These are phyloP conservation scores for Ormia ochracea DNA, from an alignment of 2,888 invertebrate species.

Conservation along the genomic window DNA sequence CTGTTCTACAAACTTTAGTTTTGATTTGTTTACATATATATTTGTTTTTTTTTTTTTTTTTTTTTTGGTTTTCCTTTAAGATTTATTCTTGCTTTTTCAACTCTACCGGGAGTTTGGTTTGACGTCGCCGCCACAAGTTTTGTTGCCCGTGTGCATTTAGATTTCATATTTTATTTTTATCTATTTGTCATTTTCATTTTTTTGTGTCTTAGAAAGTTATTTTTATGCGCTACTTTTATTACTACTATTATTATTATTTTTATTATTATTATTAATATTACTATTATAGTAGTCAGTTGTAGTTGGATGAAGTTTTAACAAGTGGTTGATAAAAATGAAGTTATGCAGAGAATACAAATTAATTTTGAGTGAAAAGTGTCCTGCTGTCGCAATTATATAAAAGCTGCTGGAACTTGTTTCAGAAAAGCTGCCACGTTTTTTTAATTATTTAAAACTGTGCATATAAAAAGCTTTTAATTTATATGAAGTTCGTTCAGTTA, in stretches of 20 bases:
- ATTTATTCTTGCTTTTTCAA: constrained; percentile 3
- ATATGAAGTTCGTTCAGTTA: too few species aligned
- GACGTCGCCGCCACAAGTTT: not conserved
- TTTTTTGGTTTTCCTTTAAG: too few species aligned
- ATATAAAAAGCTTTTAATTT: too few species aligned
- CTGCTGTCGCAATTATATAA: constrained; percentile 6
- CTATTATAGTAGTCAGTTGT: constrained; percentile 10
- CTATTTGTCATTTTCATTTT: not conserved
- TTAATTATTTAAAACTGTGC: too few species aligned
- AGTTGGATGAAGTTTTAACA: constrained; percentile 28
- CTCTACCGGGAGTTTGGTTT: constrained; percentile 23
- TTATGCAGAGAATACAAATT: constrained; percentile 32
- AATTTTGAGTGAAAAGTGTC: constrained; percentile 1
- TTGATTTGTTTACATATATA: constrained; percentile 14
- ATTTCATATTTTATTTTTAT: not conserved
- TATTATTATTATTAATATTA: too few species aligned
- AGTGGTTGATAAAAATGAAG: constrained; percentile 27
- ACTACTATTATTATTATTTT: too few species aligned
- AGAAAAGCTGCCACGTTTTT: not conserved
- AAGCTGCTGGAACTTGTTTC: not conserved
- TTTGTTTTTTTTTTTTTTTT: not conserved
- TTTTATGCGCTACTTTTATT: not conserved
- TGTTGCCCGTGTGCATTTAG: not conserved
- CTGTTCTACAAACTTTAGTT: constrained; percentile 6
- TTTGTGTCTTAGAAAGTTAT: not conserved